Conservation (phyloP, 2,113 vertebrate species). For the Eulacestoma nigropectus region DNA sequence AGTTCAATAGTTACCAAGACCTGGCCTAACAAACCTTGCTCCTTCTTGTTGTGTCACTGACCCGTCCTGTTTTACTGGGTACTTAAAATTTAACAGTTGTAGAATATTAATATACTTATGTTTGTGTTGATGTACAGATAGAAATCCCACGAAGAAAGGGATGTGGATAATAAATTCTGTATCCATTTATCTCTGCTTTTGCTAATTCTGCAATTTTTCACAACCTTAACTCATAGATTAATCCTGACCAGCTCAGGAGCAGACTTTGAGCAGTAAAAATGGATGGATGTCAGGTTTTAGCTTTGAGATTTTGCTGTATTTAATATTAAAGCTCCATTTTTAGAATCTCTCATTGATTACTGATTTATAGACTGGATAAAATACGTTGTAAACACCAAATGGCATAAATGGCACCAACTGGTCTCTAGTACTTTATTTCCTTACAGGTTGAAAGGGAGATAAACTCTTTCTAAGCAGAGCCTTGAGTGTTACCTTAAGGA, state of each 20-base stretch:
- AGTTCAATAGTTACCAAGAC: neutral
- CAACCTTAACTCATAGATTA: neutral
- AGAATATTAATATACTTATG: fast-evolving
- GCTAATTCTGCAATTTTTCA: neutral
- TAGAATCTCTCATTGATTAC: neutral
- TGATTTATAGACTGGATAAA: neutral
- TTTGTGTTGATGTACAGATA: neutral
- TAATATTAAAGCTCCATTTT: neutral
- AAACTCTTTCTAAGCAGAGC: neutral
- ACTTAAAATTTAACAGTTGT: neutral
- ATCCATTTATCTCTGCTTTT: neutral
- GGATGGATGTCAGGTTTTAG: neutral
- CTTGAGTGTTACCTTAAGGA: neutral
- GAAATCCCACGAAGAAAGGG: neutral
- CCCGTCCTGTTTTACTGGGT: neutral
- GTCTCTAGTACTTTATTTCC: neutral
- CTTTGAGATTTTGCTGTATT: neutral
- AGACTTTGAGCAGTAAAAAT: neutral
- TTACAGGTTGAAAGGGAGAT: neutral
- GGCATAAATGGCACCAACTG: neutral
- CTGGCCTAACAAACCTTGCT: neutral
- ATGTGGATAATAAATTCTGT: neutral
- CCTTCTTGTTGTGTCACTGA: neutral
- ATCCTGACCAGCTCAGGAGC: neutral
- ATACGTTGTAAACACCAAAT: fast-evolving